Evolutionary conservation across 1,140 invertebrate genomes (phyloP), one percentile per base, ranked within the genome.

Genomic region (Kradibia gibbosae): DNA sequence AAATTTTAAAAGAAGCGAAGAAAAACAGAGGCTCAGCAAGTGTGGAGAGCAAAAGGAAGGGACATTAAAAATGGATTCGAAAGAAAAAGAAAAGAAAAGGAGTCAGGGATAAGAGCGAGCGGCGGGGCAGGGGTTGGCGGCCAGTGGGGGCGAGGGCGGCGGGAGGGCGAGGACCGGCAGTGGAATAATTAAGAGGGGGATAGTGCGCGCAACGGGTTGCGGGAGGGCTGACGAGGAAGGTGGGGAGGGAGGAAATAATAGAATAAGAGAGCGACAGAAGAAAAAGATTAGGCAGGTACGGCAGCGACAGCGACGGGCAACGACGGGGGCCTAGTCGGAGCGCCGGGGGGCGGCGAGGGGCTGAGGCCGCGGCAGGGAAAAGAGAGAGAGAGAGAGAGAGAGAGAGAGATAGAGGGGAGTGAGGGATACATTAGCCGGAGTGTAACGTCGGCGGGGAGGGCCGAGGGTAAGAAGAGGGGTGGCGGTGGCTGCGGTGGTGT

Each of bases 71-170:
- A 75, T 36, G 39, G 62, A n/a, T n/a, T n/a, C n/a, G n/a, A n/a
- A n/a, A n/a, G n/a, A n/a, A n/a, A n/a, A n/a, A n/a, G n/a, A n/a
- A 67, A 45, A 74, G 67, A 81, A 73, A 75, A 75, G 60, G 22
- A 80, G 25, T 34, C 57, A 57, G 17, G 53, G 28, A 65, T n/a
- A 34, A 28, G 45, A 70, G 42, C 60, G 42, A 73, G 48, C n/a
- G n/a, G n/a, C n/a, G n/a, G n/a, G n/a, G n/a, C n/a, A n/a, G n/a
- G n/a, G n/a, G n/a, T n/a, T n/a, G n/a, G n/a, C n/a, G n/a, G n/a
- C n/a, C n/a, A n/a, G n/a, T n/a, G n/a, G n/a, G n/a, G n/a, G n/a
- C n/a, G n/a, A n/a, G n/a, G n/a, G n/a, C n/a, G n/a, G n/a, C n/a
- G n/a, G n/a, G n/a, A n/a, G n/a, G n/a, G n/a, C n/a, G n/a, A n/a